These are phyloP conservation scores for Lochmaea crataegi DNA, from an alignment of 2,888 invertebrate species.

Conservation along the genomic window DNA sequence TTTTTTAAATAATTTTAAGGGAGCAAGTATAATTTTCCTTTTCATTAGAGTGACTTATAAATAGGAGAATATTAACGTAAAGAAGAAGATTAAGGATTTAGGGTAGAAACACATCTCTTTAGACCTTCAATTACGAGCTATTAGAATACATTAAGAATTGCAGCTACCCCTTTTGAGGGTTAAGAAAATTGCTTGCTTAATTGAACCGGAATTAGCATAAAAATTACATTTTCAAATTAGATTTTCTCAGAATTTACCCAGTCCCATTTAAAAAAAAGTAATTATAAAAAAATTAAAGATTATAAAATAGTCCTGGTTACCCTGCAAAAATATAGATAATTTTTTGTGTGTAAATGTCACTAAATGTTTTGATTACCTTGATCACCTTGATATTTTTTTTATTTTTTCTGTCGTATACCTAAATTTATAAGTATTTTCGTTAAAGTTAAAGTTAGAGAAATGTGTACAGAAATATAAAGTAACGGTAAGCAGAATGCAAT, in stretches of 20 bases:
- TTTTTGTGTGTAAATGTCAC: too few species aligned
- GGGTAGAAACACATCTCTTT: conserved; percentile 37
- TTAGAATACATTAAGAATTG: conserved; percentile 42
- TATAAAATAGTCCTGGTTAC: background rate
- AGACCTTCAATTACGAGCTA: conserved; percentile 42
- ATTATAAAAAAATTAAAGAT: background rate
- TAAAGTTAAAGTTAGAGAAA: background rate
- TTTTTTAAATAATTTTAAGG: background rate
- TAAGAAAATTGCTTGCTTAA: conserved; percentile 38
- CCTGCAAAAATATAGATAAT: too few species aligned
- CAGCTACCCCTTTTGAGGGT: conserved; percentile 34
- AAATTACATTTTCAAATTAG: conserved; percentile 34
- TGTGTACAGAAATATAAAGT: conserved; percentile 20
- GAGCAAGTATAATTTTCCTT: conserved; percentile 9
- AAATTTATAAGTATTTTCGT: too few species aligned
- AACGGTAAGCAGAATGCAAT: conserved; percentile 35
- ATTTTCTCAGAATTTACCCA: background rate
- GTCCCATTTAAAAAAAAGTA: background rate
- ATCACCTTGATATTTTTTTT: too few species aligned
- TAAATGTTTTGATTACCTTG: too few species aligned
- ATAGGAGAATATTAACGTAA: conserved; percentile 25
- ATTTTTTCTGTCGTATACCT: too few species aligned
- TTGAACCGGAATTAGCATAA: conserved; percentile 40
- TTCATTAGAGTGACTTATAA: conserved; percentile 24
- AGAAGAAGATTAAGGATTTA: conserved; percentile 33